A percentile compares a stretch with the other conserved stretches of the same genome.
Evolutionary conservation across 2,888 invertebrate genomes (phyloP).

Genomic region (Leptogaster cylindrica): DNA sequence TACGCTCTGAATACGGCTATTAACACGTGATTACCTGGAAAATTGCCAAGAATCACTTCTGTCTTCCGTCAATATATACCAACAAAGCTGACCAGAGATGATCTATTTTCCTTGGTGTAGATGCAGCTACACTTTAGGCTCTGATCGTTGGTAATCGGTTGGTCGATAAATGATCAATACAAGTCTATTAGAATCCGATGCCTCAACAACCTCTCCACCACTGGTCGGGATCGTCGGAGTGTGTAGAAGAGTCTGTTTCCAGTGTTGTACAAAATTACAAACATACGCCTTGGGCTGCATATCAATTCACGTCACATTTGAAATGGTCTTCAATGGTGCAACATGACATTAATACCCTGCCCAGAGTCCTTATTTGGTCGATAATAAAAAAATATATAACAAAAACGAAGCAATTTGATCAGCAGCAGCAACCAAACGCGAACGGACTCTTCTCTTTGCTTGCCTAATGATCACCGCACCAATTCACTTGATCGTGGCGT

Average conservation of each 20-base stretch:
- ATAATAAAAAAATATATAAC: conserved; percentile 9
- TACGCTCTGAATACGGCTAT: background rate
- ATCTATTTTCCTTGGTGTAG: conserved; percentile 1
- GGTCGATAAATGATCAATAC: background rate
- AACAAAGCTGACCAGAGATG: too few relatives aligned
- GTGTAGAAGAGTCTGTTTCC: background rate
- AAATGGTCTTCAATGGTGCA: conserved; percentile 22
- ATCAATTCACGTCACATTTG: conserved; percentile 30
- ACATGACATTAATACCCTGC: conserved; percentile 39
- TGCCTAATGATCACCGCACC: conserved; percentile 26
- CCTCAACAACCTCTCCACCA: too few relatives aligned
- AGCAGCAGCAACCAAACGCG: conserved; percentile 16
- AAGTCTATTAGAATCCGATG: background rate
- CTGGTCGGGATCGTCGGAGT: too few relatives aligned
- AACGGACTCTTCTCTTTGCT: background rate
- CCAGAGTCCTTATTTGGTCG: conserved; percentile 7
- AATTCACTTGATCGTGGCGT: conserved; percentile 43
- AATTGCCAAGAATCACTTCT: conserved; percentile 2
- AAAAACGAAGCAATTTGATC: conserved; percentile 21
- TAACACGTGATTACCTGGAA: conserved; percentile 16
- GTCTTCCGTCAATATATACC: conserved; percentile 5
- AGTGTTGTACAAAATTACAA: conserved; percentile 28
- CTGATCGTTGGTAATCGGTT: too few relatives aligned
- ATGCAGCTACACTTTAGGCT: background rate
- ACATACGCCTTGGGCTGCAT: conserved; percentile 21